Conservation (phyloP, 2,797 vertebrate species). For the Rhinophrynus dorsalis region DNA sequence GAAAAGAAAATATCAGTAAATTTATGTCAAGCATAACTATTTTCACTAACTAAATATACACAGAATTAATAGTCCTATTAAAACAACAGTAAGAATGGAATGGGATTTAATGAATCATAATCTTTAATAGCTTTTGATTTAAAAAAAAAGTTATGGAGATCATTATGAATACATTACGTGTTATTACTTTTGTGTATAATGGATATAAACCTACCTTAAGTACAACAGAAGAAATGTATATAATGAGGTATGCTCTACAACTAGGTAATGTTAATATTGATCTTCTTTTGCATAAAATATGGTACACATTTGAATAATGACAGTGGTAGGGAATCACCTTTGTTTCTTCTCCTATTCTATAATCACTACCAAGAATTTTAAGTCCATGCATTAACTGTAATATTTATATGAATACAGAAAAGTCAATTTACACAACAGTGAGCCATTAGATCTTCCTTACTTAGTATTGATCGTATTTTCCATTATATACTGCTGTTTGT, state of each 20-base stretch:
- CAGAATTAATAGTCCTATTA: conserved; percentile 59
- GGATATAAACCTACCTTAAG: conserved; percentile 57
- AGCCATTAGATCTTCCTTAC: conserved; percentile 40
- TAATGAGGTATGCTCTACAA: conserved; percentile 64
- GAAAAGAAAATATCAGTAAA: conserved; percentile 14
- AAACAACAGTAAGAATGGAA: conserved; percentile 50
- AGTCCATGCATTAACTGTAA: conserved; percentile 44
- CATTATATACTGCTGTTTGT: conserved; percentile 16
- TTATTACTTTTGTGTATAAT: conserved; percentile 58
- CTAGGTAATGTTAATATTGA: conserved; percentile 57
- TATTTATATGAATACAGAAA: conserved; percentile 46
- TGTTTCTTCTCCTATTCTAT: conserved; percentile 26
- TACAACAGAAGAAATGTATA: conserved; percentile 53
- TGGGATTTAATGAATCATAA: conserved; percentile 53
- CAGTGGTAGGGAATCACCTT: conserved; percentile 42
- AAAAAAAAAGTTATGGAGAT: conserved; percentile 54
- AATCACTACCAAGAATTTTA: conserved; percentile 35
- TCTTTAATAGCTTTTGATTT: conserved; percentile 52
- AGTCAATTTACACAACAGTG: conserved; percentile 46
- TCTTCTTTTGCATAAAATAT: conserved; percentile 56
- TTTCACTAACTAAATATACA: conserved; percentile 48
- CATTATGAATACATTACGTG: conserved; percentile 56
- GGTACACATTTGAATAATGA: conserved; percentile 43
- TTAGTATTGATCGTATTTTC: conserved; percentile 44
- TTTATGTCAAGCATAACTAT: conserved; percentile 15